phyloP scores from a whole-genome alignment of 2,113 vertebrate species.

The Otolemur garnettii region DNA sequence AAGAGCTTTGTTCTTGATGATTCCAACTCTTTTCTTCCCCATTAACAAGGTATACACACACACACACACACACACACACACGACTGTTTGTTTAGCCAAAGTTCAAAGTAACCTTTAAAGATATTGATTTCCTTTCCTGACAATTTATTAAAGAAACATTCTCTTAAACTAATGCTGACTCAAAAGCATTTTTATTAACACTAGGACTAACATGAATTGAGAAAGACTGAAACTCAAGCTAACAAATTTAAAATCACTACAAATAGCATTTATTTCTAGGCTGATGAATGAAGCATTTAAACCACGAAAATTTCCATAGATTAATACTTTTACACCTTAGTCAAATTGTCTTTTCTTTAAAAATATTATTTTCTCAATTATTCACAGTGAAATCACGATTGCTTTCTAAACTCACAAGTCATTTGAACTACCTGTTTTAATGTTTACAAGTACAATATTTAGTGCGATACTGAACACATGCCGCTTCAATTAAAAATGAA shows the following conservation, averaged over 20 bases:
- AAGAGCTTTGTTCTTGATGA: background rate
- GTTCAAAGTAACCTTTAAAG: constrained; percentile 1
- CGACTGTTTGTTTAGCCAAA: background rate
- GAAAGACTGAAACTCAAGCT: constrained; percentile 21
- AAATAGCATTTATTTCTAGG: background rate
- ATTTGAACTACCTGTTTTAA: background rate
- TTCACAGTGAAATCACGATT: background rate
- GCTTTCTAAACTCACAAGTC: background rate
- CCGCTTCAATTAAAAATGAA: constrained; percentile 44
- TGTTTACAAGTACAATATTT: background rate
- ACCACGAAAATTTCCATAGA: background rate
- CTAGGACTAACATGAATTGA: background rate
- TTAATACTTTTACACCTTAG: background rate
- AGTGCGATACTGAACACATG: background rate
- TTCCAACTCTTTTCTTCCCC: background rate
- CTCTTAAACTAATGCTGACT: background rate
- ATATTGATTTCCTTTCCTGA: background rate
- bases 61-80: background rate
- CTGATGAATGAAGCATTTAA: background rate
- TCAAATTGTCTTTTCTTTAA: background rate
- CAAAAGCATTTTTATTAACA: constrained; percentile 23
- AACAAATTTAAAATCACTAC: background rate
- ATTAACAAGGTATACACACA: background rate
- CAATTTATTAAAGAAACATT: background rate
- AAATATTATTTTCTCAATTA: background rate